Evolutionary conservation across 1,140 invertebrate species (phyloP).

Genomic region (Myzus persicae): DNA sequence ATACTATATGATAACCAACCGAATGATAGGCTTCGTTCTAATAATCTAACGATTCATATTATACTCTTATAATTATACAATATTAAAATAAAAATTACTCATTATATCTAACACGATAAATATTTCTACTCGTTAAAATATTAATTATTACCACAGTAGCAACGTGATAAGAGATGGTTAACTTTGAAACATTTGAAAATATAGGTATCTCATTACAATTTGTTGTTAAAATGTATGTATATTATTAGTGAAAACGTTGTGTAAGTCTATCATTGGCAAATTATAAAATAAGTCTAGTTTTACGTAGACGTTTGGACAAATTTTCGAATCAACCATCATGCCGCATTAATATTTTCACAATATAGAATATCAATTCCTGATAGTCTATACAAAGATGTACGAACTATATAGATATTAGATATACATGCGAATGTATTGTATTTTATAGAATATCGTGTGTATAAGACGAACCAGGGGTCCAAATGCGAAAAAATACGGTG

Average conservation of each 20-base stretch:
- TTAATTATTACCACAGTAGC: neutral
- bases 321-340: neutral
- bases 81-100: neutral
- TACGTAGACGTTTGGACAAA: neutral
- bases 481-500: neutral
- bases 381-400: neutral
- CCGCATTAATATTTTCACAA: neutral
- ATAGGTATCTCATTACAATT: neutral
- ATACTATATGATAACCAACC: neutral
- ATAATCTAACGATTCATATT: neutral
- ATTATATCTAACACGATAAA: neutral
- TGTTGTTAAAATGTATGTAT: neutral
- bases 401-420: too few species aligned
- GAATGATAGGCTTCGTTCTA: neutral
- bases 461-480: neutral
- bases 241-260: neutral
- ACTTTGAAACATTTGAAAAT: too few species aligned
- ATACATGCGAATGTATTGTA: too few species aligned
- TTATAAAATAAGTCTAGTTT: neutral
- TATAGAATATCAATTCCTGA: too few species aligned
- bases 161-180: too few species aligned
- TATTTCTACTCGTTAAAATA: neutral
- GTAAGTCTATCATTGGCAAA: neutral
- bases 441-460: neutral
- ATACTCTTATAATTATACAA: neutral